Base-by-base conservation (phyloP, 2,797 vertebrate species). In the Mastacembelus armatus region DNA sequence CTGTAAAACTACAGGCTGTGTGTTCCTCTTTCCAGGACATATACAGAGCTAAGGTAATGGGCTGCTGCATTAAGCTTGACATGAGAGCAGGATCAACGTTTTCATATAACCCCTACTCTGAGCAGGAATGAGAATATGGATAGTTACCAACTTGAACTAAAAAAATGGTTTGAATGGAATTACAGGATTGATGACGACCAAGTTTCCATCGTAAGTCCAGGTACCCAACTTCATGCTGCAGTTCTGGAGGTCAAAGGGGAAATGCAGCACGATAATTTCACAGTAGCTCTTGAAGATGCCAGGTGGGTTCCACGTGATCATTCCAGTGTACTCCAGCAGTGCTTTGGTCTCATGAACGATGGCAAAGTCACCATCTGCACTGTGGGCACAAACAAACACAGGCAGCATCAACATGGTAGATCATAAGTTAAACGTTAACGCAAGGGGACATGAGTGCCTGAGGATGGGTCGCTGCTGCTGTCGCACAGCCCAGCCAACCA, bases 261-360 rank as follows among this genome's bases (percentile, higher is more conserved):
- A 98, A 77, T 98, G 87, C 0, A 98, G 94, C 66, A 98, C 96
- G 11, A 96, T 96, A 55, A 99, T 99, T 93, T 99, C 96, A 85
- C 97, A 98, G 92, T 99, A 98, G 88, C 96, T 99, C 90, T 97
- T 98, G 74, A 97, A 98, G 89, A 99, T 98, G 83, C 97, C 97
- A 0, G 97, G 97, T 2, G 97, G 96, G 8, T 95, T 96, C 97
- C 97, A 98, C 0, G 94, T 96, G 87, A 99, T 96, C 85, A 85
- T 89, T 7, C 97, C 97, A 0, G 94, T 96, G 87, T 98, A 68
- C 80, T 98, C 95, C 92, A 98, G 86, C 59, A 98, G 92, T 58
- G 96, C 95, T 91, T 96, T 99, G 73, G 96, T 99, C 91, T 95
- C 93, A 51, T 98, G 96, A 62, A 97, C 95, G 1, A 99, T 99